Base-by-base conservation (phyloP, 2,888 invertebrate species). In the Buathra laborator region DNA sequence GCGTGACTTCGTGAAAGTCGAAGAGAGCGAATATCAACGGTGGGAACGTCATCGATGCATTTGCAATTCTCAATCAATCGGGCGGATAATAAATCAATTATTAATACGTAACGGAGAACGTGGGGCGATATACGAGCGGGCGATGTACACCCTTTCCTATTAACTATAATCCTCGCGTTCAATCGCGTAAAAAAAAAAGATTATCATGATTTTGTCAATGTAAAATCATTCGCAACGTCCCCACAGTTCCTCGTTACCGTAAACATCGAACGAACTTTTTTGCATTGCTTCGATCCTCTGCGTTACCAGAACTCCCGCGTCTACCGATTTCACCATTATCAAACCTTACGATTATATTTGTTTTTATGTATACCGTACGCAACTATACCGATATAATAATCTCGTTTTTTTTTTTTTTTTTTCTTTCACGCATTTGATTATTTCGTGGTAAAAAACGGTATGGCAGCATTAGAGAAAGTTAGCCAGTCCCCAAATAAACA, bases 401-500 rank as follows among this genome's bases (percentile, higher is more conserved):
- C 64, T 64, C 29, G 44, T 37, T 51, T 79, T 79, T 59, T 46
- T 59, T 46, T 67, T 64, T 24, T 37, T 24, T 67, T 64, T 24
- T 37, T 29, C 53, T 80, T 85, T 66, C 44, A 74, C 80, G 78
- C 64, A 68, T 74, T 59, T 66, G 43, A 67, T 84, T 68, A 86
- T 75, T 85, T 85, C 48, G 70, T 66, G 77, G 80, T 84, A 84
- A 81, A 85, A 83, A 72, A 83, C 72, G 59, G 62, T 78, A 62
- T 70, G 78, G 56, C 82, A 78, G 87, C 87, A 62, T 32, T 24
- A 62, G 62, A 62, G 32, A 84, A 89, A 86, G 90, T 90, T 89
- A 88, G 87, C 88, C 89, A 87, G 89, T 90, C 91, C 88, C 88
- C 87, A 90, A 90, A 89, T 91, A 89, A 91, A 90, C 88, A 87